phyloP scores from a whole-genome alignment of 1,140 invertebrate genomes.

The Paracyclopina nana region DNA sequence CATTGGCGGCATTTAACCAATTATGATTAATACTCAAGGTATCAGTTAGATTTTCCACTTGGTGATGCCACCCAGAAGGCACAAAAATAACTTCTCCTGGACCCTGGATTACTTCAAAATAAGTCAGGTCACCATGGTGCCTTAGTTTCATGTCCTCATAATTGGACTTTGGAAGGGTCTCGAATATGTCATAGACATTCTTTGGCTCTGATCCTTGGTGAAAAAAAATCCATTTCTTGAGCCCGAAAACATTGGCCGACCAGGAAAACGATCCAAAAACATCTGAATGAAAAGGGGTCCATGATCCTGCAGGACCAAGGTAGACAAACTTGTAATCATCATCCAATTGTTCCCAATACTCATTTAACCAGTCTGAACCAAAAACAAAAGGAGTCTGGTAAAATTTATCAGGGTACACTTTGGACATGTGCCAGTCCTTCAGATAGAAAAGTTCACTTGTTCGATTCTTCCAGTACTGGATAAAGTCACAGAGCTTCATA shows the following conservation, averaged over 20 bases:
- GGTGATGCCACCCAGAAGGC: not conserved
- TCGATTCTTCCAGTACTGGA: not conserved
- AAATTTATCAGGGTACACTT: not conserved
- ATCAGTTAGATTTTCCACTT: not conserved
- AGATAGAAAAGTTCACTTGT: not conserved
- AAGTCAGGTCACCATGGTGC: not conserved
- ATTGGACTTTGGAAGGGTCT: not conserved
- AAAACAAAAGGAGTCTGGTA: not conserved
- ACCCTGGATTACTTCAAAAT: not conserved
- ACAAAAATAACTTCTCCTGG: not conserved
- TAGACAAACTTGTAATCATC: constrained; percentile 6
- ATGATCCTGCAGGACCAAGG: not conserved
- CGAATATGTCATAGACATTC: not conserved
- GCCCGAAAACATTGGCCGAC: constrained; percentile 4
- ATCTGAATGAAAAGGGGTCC: constrained; percentile 1
- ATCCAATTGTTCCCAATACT: not conserved
- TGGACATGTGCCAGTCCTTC: constrained; percentile 1
- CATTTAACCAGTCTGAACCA: constrained; percentile 8
- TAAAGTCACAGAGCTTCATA: not conserved
- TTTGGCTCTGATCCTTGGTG: not conserved
- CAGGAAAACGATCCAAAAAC: constrained; percentile 1
- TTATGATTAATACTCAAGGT: not conserved
- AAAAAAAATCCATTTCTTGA: not conserved
- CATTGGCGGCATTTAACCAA: not conserved
- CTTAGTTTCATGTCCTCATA: not conserved